Evolutionary conservation across 2,888 invertebrate species (phyloP).

Genomic region (Cotesia congregata): DNA sequence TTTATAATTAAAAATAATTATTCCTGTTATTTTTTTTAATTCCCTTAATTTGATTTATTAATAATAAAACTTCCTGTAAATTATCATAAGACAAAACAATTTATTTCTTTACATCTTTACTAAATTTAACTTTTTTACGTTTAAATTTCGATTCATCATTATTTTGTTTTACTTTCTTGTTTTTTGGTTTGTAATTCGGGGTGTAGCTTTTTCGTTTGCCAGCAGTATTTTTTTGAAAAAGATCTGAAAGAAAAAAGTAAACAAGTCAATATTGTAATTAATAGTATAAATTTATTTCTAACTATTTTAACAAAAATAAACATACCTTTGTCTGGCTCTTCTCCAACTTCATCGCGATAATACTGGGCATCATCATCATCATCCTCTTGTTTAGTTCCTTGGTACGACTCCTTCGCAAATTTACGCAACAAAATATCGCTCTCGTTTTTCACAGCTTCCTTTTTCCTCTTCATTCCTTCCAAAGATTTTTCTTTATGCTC

Average conservation of each 20-base stretch:
- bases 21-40: background rate
- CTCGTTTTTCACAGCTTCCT: slow-evolving; percentile 55
- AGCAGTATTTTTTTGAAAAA: slow-evolving; percentile 51
- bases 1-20: slow-evolving; percentile 10
- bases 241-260: slow-evolving; percentile 49
- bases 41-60: background rate
- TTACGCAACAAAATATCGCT: slow-evolving; percentile 69
- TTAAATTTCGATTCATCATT: slow-evolving; percentile 23
- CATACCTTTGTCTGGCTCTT: slow-evolving; percentile 86
- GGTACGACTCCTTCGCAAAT: slow-evolving; percentile 73
- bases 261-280: background rate
- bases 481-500: slow-evolving; percentile 78
- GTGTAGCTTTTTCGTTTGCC: slow-evolving; percentile 51
- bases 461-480: slow-evolving; percentile 77
- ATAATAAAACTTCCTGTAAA: background rate
- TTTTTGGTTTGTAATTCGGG: slow-evolving; percentile 52
- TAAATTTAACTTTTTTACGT: slow-evolving; percentile 54
- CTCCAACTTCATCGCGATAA: slow-evolving; percentile 89
- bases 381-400: slow-evolving; percentile 67
- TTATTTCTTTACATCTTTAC: slow-evolving; percentile 23
- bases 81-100: background rate
- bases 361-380: slow-evolving; percentile 88
- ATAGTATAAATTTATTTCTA: background rate
- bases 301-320: slow-evolving; percentile 8
- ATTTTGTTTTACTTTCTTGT: slow-evolving; percentile 54